A percentile compares a stretch with the other conserved stretches of the same genome.
Evolutionary conservation across 1,140 invertebrate species (phyloP).

Genomic region (Apis dorsata): DNA sequence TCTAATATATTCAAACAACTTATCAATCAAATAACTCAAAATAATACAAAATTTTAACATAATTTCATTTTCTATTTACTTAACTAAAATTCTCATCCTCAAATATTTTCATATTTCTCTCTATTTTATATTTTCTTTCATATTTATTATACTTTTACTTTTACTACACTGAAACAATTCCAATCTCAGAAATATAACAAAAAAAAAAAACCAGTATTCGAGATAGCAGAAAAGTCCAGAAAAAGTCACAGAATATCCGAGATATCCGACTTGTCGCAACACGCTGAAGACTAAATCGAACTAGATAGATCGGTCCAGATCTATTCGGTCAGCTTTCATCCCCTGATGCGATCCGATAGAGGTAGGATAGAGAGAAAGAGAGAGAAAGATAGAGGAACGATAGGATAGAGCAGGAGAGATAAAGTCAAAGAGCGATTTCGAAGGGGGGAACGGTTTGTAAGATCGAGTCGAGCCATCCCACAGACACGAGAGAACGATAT

Average conservation of each 20-base stretch:
- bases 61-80: too few relatives aligned
- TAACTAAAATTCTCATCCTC: too few relatives aligned
- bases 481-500: slow-evolving; percentile 55
- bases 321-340: slow-evolving; percentile 42
- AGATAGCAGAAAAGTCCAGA: background rate
- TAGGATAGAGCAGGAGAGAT: slow-evolving; percentile 16
- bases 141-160: too few relatives aligned
- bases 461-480: slow-evolving; percentile 53
- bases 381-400: slow-evolving; percentile 40
- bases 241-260: background rate
- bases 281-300: slow-evolving; percentile 31
- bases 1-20: too few relatives aligned
- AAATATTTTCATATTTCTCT: too few relatives aligned
- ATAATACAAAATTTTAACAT: too few relatives aligned
- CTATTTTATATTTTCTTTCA: too few relatives aligned
- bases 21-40: too few relatives aligned
- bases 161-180: too few relatives aligned
- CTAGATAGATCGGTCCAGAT: slow-evolving; percentile 34
- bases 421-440: slow-evolving; percentile 61
- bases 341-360: slow-evolving; percentile 54
- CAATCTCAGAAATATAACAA: background rate
- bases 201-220: too few relatives aligned
- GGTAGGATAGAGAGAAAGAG: slow-evolving; percentile 21
- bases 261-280: slow-evolving; percentile 41
- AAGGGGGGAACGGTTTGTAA: slow-evolving; percentile 39